A percentile compares a stretch with the other conserved stretches of the same genome.
These are phyloP conservation scores for Okamejei kenojei DNA, from an alignment of 2,797 vertebrate species.

Conservation along the genomic window DNA sequence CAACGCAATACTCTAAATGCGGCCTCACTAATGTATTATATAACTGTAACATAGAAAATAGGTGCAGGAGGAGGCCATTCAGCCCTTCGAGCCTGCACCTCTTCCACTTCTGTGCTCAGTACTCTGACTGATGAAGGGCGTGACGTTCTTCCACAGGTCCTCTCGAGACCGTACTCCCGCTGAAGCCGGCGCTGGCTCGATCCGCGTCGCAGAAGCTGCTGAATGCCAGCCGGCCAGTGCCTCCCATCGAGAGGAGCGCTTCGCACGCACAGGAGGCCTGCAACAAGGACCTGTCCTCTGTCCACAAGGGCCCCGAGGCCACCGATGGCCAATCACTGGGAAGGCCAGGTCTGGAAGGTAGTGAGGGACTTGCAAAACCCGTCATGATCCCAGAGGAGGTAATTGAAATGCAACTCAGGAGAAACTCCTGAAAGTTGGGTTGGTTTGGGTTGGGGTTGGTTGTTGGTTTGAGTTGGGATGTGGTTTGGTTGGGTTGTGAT, in stretches of 20 bases:
- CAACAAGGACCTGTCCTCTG: neutral
- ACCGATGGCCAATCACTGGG: slow-evolving; percentile 23
- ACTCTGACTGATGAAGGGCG: too few relatives aligned
- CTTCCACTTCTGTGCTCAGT: too few relatives aligned
- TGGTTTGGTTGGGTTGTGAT: too few relatives aligned
- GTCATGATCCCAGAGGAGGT: slow-evolving; percentile 10
- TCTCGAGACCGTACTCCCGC: slow-evolving; percentile 23
- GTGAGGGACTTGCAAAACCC: slow-evolving; percentile 26
- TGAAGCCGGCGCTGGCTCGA: slow-evolving; percentile 43
- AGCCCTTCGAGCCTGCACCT: too few relatives aligned
- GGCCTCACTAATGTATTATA: too few relatives aligned
- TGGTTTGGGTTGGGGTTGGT: too few relatives aligned
- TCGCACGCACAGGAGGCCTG: slow-evolving; percentile 14
- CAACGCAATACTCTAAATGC: too few relatives aligned
- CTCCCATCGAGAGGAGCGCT: slow-evolving; percentile 49
- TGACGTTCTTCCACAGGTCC: slow-evolving; percentile 39
- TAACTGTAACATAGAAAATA: too few relatives aligned
- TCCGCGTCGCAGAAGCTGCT: slow-evolving; percentile 47
- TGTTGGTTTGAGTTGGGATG: too few relatives aligned
- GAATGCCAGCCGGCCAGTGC: slow-evolving; percentile 42
- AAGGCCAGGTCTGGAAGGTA: neutral
- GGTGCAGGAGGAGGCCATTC: too few relatives aligned
- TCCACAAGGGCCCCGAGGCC: neutral
- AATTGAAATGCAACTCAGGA: neutral
- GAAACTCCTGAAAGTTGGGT: too few relatives aligned